phyloP scores from a whole-genome alignment of 1,140 invertebrate species.

The Aphis craccivora region DNA sequence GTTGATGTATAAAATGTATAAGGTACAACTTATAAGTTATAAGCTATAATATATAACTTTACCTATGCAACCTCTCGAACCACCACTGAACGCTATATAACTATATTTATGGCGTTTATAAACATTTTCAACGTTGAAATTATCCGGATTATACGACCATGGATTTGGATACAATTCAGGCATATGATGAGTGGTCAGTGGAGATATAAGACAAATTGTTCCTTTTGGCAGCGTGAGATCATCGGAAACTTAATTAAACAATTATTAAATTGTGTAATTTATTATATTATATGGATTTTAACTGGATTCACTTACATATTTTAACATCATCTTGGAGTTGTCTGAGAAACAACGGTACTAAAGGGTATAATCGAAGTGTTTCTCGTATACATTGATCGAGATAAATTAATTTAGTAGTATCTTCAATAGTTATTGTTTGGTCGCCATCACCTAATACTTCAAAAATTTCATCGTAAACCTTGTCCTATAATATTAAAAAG shows the following conservation, averaged over 20 bases:
- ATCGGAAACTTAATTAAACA: background rate
- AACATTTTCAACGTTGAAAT: constrained; percentile 67
- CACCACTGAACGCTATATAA: constrained; percentile 67
- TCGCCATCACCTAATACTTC: constrained; percentile 66
- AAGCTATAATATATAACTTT: background rate
- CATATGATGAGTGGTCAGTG: constrained; percentile 68
- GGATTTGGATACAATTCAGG: constrained; percentile 67
- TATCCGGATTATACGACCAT: constrained; percentile 68
- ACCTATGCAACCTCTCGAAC: constrained; percentile 67
- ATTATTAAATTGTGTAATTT: background rate
- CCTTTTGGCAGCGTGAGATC: constrained; percentile 68
- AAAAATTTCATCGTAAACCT: constrained; percentile 65
- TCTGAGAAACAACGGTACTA: constrained; percentile 71
- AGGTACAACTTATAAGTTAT: too few relatives aligned
- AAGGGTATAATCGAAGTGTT: constrained; percentile 64
- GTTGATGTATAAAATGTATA: background rate
- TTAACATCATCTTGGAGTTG: constrained; percentile 67
- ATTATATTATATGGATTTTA: background rate
- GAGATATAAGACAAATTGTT: constrained; percentile 73
- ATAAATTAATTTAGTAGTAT: constrained; percentile 64
- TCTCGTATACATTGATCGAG: constrained; percentile 60
- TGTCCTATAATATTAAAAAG: constrained; percentile 61
- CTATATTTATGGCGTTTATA: constrained; percentile 61
- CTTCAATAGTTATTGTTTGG: constrained; percentile 66
- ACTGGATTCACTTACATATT: constrained; percentile 61